Evolutionary conservation across 2,797 vertebrate genomes (phyloP), one percentile per base, ranked within the genome.

Genomic region (Otus scops): DNA sequence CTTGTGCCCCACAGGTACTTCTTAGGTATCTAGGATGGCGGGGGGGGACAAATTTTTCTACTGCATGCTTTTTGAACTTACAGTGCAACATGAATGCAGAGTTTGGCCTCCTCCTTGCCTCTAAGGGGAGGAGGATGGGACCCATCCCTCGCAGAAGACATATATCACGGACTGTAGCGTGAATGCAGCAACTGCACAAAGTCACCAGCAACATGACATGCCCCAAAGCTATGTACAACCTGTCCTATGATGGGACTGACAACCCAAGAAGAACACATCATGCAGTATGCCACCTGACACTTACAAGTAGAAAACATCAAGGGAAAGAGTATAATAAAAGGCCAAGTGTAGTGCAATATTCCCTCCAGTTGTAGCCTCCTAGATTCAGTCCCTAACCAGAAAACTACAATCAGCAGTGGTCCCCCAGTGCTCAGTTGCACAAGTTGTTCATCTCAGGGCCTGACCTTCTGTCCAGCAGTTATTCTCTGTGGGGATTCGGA

Each of bases 141-240:
- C 8, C 15, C 48, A 28, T 23, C 7, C 10, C 36, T 76, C 3
- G 1, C 36, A 69, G 45, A 77, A 82, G 88, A 68, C 15, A 71
- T 8, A 6, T 6, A 34, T 45, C 28, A 48, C 1, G 0, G 9
- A 12, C 32, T 32, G 6, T 23, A 10, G 15, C 2, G 1, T 27
- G 26, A 60, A 45, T 38, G 21, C 10, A 43, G 17, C 0, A 0
- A 41, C 24, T 21, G 15, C 71, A 50, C 11, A 15, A 71, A 85
- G 54, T 45, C 54, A 79, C 18, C 26, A 73, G 47, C n/a, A 50
- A 23, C 13, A 54, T 7, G 27, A 34, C 23, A 30, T 7, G 13
- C 7, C 32, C 24, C 28, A 41, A 64, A 79, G 27, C 23, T 11
- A n/a, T 21, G 10, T 7, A 63, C 11, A 73, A 24, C 13, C 8